Conservation (phyloP, 2,888 invertebrate genomes). For the Marasmarcha lunaedactyla region DNA sequence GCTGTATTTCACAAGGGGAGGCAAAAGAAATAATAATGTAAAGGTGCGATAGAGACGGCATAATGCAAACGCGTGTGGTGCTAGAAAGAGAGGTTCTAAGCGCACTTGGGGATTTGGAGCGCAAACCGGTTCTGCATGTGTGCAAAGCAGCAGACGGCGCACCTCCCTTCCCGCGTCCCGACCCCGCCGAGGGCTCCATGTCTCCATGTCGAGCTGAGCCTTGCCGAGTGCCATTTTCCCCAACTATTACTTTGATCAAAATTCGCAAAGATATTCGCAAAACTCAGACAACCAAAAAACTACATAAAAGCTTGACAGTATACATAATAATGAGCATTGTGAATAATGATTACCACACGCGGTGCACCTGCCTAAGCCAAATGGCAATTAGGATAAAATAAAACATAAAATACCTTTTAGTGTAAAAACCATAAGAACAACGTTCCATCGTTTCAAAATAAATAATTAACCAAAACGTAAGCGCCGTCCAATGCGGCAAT, state of each 20-base stretch:
- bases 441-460: slow-evolving; percentile 80
- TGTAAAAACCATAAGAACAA: slow-evolving; percentile 84
- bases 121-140: slow-evolving; percentile 67
- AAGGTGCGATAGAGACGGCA: slow-evolving; percentile 52
- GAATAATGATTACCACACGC: slow-evolving; percentile 37
- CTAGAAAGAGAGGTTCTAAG: slow-evolving; percentile 44
- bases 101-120: slow-evolving; percentile 56
- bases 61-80: slow-evolving; percentile 52
- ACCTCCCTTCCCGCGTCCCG: slow-evolving; percentile 56
- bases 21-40: slow-evolving; percentile 61
- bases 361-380: slow-evolving; percentile 49
- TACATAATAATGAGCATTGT: too few species aligned
- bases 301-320: too few species aligned
- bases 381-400: slow-evolving; percentile 61
- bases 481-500: slow-evolving; percentile 66
- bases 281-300: too few species aligned
- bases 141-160: slow-evolving; percentile 57
- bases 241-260: too few species aligned
- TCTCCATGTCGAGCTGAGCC: slow-evolving; percentile 43
- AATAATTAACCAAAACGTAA: slow-evolving; percentile 68
- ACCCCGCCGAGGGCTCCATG: slow-evolving; percentile 48
- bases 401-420: slow-evolving; percentile 81
- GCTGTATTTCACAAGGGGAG: slow-evolving; percentile 61
- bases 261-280: too few species aligned
- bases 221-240: too few species aligned